Conservation (phyloP, 2,888 invertebrate genomes). For the Orthosia cruda region DNA sequence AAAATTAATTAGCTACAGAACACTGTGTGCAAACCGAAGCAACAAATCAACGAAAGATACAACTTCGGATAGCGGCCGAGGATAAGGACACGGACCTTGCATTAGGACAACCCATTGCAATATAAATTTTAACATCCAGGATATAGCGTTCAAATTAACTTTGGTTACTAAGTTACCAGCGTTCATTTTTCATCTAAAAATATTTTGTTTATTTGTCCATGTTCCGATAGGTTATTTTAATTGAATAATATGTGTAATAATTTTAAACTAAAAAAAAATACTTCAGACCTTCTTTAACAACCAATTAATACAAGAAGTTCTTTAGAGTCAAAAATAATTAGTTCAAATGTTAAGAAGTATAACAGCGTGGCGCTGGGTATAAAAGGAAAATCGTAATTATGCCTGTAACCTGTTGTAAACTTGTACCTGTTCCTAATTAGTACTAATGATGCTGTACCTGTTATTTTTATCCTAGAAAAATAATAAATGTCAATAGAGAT, state of each 20-base stretch:
- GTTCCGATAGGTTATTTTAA: constrained; percentile 45
- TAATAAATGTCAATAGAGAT: constrained; percentile 16
- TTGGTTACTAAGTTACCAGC: constrained; percentile 10
- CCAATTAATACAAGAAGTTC: constrained; percentile 32
- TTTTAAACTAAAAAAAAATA: constrained; percentile 21
- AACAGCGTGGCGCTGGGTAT: background rate
- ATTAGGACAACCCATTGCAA: constrained; percentile 70
- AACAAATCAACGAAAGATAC: constrained; percentile 89
- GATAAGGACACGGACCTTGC: constrained; percentile 79
- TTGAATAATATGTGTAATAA: constrained; percentile 31
- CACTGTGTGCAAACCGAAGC: constrained; percentile 86
- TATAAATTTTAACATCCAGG: constrained; percentile 71
- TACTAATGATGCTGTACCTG: background rate
- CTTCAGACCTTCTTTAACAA: background rate
- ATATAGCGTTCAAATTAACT: constrained; percentile 70
- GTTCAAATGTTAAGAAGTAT: constrained; percentile 1
- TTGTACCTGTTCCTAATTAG: background rate
- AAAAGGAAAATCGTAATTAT: background rate
- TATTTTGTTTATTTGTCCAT: constrained; percentile 46
- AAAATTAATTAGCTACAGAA: constrained; percentile 91
- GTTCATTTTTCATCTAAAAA: constrained; percentile 48
- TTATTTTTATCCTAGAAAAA: constrained; percentile 40
- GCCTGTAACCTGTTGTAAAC: background rate
- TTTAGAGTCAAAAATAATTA: constrained; percentile 7
- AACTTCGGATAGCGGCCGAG: constrained; percentile 82